A percentile compares a stretch with the other conserved stretches of the same genome.
Conservation (phyloP, 2,797 vertebrate genomes). For the Phoebastria nigripes region DNA sequence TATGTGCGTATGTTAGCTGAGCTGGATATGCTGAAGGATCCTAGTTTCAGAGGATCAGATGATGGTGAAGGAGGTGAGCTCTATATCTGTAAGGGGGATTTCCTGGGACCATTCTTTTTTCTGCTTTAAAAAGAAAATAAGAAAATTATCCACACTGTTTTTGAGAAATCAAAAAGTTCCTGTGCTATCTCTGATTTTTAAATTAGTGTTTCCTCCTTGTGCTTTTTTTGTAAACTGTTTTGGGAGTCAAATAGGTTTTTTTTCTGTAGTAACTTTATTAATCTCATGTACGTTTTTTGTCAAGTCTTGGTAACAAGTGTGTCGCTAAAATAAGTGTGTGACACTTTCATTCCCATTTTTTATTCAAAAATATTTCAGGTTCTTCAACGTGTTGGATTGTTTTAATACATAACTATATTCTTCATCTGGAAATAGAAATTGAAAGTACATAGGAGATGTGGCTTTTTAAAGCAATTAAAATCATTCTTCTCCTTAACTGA, state of each 20-base stretch:
- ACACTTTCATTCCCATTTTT: background rate
- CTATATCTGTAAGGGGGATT: background rate
- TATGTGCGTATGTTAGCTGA: conserved; percentile 97
- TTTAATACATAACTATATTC: background rate
- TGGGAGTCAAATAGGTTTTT: background rate
- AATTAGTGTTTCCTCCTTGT: background rate
- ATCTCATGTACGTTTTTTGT: background rate
- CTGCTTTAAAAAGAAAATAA: background rate
- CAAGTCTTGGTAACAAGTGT: background rate
- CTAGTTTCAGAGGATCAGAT: conserved; percentile 95
- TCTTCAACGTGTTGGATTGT: background rate
- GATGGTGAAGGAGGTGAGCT: conserved; percentile 89
- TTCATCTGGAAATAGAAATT: background rate
- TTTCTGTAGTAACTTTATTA: background rate
- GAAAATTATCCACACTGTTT: background rate
- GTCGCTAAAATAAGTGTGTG: fast-evolving
- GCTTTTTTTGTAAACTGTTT: background rate
- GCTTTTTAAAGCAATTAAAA: background rate
- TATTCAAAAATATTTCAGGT: background rate
- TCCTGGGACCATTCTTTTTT: background rate
- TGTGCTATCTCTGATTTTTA: background rate
- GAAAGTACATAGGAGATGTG: background rate
- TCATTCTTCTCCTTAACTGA: background rate
- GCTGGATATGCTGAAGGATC: conserved; percentile 98
- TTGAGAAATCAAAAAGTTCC: background rate